Percentiles rank a stretch among this genome's conserved stretches.
These are phyloP conservation scores for Asbolus verrucosus DNA, from an alignment of 1,140 invertebrate genomes.

Conservation along the genomic window DNA sequence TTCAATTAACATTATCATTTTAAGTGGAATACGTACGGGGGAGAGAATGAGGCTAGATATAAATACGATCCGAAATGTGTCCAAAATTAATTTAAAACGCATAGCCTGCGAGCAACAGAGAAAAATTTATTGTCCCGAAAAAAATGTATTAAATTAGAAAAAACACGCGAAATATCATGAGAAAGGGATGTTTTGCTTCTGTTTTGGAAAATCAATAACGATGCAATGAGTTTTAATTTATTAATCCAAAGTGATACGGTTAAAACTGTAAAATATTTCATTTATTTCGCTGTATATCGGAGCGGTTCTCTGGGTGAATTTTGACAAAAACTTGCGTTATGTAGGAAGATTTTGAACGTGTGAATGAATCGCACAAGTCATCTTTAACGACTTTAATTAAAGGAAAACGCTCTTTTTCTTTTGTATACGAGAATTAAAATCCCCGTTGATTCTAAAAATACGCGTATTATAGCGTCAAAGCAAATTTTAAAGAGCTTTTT, in stretches of 20 bases:
- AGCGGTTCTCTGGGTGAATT: too few species aligned
- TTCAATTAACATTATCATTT: too few species aligned
- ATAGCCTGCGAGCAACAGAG: background rate
- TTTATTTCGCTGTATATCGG: too few species aligned
- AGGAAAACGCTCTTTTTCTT: conserved; percentile 28
- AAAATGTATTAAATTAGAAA: conserved; percentile 27
- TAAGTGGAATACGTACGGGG: background rate
- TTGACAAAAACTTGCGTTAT: too few species aligned
- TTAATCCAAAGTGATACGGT: background rate
- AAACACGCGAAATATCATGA: conserved; percentile 40
- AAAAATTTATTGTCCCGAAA: conserved; percentile 12
- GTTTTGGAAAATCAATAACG: conserved; percentile 15
- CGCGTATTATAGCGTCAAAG: conserved; percentile 37
- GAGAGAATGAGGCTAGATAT: background rate
- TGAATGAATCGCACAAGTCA: conserved; percentile 7
- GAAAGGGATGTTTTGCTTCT: conserved; percentile 10
- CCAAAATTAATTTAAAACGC: conserved; percentile 15
- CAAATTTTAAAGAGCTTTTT: conserved; percentile 40
- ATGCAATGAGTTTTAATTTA: conserved; percentile 12
- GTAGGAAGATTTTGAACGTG: conserved; percentile 9
- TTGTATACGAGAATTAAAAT: conserved; percentile 31
- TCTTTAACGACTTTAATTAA: conserved; percentile 32
- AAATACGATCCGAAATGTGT: conserved; percentile 4
- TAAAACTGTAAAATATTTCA: background rate
- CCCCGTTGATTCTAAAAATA: conserved; percentile 32